Evolutionary conservation across 2,888 invertebrate species (phyloP).

Genomic region (Pocota personata): DNA sequence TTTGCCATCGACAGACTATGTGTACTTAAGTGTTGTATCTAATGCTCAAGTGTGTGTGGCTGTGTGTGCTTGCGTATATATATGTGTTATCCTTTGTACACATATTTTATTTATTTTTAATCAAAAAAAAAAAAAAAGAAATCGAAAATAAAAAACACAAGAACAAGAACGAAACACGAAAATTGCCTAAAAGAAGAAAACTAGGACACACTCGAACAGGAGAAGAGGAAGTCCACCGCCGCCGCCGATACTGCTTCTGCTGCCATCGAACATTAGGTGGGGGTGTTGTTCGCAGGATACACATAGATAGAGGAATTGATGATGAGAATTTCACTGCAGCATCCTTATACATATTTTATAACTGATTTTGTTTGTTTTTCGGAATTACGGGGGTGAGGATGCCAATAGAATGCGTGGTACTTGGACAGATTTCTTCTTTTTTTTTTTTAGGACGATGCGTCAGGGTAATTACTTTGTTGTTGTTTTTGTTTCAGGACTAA

Average conservation of each 20-base stretch:
- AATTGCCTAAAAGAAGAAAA: slow-evolving; percentile 53
- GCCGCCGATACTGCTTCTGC: too few relatives aligned
- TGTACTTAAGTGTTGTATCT: slow-evolving; percentile 13
- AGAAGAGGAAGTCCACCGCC: slow-evolving; percentile 19
- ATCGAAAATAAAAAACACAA: slow-evolving; percentile 14
- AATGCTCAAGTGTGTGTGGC: not conserved
- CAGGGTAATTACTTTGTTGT: not conserved
- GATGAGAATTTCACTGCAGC: slow-evolving; percentile 53
- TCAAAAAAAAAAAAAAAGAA: slow-evolving; percentile 33
- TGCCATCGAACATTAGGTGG: slow-evolving; percentile 20
- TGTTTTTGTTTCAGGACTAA: not conserved
- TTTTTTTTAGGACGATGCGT: slow-evolving; percentile 1
- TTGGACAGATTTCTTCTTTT: slow-evolving; percentile 39
- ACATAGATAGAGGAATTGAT: slow-evolving; percentile 46
- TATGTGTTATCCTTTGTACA: slow-evolving; percentile 45
- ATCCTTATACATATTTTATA: slow-evolving; percentile 64
- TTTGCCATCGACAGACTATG: slow-evolving; percentile 32
- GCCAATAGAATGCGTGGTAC: slow-evolving; percentile 36
- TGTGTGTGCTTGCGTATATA: too few relatives aligned
- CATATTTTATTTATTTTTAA: slow-evolving; percentile 72
- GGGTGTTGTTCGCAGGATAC: slow-evolving; percentile 35
- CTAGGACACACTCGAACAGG: slow-evolving; percentile 57
- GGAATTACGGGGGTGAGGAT: not conserved
- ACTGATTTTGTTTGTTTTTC: slow-evolving; percentile 47
- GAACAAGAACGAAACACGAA: slow-evolving; percentile 34